phyloP scores from a whole-genome alignment of 2,888 invertebrate genomes.

The Brassicogethes aeneus region DNA sequence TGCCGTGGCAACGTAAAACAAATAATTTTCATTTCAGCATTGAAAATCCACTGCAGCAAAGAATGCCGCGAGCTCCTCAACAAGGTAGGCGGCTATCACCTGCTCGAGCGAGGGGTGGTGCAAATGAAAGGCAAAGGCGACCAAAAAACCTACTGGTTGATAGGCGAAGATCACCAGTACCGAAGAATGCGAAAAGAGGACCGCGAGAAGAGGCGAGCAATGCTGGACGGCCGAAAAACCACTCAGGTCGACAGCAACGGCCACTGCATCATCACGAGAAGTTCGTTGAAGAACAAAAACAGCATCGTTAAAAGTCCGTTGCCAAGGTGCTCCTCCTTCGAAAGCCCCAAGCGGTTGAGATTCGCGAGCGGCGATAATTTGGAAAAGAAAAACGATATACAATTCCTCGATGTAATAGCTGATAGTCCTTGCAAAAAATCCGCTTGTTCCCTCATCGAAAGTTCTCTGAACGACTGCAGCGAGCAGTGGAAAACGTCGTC shows the following conservation, averaged over 20 bases:
- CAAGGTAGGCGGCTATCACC: constrained; percentile 65
- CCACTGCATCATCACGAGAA: constrained; percentile 43
- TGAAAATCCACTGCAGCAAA: constrained; percentile 75
- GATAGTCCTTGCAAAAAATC: constrained; percentile 49
- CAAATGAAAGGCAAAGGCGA: constrained; percentile 80
- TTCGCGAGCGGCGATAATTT: constrained; percentile 22
- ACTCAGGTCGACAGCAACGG: constrained; percentile 25
- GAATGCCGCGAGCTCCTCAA: constrained; percentile 62
- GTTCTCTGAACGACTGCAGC: constrained; percentile 45
- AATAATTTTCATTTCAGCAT: constrained; percentile 50
- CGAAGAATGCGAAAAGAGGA: constrained; percentile 48
- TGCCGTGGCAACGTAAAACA: too few relatives aligned
- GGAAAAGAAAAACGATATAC: constrained; percentile 43
- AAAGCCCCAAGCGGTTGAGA: constrained; percentile 73
- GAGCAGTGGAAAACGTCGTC: constrained; percentile 44
- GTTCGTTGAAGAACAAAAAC: constrained; percentile 62
- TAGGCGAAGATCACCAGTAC: constrained; percentile 61
- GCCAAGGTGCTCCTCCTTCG: constrained; percentile 68
- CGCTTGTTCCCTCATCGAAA: constrained; percentile 43
- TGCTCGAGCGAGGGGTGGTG: constrained; percentile 66
- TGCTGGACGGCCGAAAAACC: constrained; percentile 32
- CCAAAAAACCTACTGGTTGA: constrained; percentile 73
- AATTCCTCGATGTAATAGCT: constrained; percentile 46
- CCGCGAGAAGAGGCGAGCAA: constrained; percentile 42
- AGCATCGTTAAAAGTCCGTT: constrained; percentile 46